Percentiles rank a stretch among this genome's conserved stretches.
These are phyloP conservation scores for Synchiropus splendidus DNA, from an alignment of 2,113 vertebrate genomes.

Conservation along the genomic window DNA sequence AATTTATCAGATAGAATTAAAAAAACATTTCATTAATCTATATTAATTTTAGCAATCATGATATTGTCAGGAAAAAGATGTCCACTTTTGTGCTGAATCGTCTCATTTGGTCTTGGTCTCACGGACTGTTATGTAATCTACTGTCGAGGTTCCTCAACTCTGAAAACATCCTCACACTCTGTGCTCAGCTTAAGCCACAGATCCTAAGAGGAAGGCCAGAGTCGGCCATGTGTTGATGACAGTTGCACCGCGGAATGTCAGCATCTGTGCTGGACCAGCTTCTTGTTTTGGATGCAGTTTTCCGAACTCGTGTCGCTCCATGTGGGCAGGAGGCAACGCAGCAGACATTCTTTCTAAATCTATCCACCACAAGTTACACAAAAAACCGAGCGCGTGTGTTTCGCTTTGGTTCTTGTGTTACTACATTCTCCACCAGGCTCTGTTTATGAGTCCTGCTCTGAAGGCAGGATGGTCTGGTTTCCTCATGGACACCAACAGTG, in stretches of 20 bases:
- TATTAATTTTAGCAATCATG: too few relatives aligned
- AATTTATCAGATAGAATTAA: too few relatives aligned
- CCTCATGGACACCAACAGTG: constrained; percentile 32
- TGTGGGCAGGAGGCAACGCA: constrained; percentile 17
- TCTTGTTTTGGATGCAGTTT: constrained; percentile 33
- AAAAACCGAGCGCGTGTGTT: constrained; percentile 9
- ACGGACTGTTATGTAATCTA: too few relatives aligned
- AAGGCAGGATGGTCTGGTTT: constrained; percentile 27
- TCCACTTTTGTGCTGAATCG: too few relatives aligned
- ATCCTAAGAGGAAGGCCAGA: too few relatives aligned
- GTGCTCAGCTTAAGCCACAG: too few relatives aligned
- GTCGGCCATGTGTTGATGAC: constrained; percentile 14
- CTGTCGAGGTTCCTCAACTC: too few relatives aligned
- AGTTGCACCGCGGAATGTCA: constrained; percentile 34
- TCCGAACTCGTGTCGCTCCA: constrained; percentile 26
- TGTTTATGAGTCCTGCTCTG: constrained; percentile 15
- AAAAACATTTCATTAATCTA: too few relatives aligned
- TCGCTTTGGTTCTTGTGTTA: constrained; percentile 16
- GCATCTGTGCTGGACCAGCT: constrained; percentile 33
- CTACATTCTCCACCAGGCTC: constrained; percentile 2
- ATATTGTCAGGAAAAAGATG: too few relatives aligned
- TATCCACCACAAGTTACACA: constrained; percentile 19
- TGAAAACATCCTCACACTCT: too few relatives aligned
- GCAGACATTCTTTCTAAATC: constrained; percentile 20
- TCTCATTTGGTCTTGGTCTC: too few relatives aligned